Conservation (phyloP, 2,797 vertebrate genomes). For the Eurystomus glaucurus region DNA sequence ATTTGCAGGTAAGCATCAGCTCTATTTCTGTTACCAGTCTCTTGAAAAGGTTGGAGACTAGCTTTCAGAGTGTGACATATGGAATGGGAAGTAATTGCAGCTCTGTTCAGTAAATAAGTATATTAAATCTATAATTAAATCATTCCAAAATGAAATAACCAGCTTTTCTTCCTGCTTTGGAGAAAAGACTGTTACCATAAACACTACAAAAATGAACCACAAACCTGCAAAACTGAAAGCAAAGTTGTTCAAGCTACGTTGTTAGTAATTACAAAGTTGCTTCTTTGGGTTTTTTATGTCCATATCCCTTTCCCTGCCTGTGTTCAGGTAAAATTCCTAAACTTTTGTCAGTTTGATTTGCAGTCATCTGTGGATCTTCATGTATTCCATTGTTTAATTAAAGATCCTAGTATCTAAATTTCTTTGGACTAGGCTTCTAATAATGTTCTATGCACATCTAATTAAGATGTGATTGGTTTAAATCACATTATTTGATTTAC, state of each 20-base stretch:
- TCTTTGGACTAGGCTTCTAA: neutral
- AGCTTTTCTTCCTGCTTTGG: neutral
- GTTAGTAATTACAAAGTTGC: neutral
- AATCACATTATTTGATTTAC: neutral
- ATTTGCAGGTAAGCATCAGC: neutral
- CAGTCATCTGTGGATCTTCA: neutral
- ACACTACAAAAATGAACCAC: neutral
- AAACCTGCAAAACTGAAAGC: neutral
- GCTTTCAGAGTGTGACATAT: neutral
- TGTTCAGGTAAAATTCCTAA: neutral
- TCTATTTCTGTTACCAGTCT: neutral
- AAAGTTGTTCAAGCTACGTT: neutral
- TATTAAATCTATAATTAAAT: neutral
- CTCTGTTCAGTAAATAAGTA: neutral
- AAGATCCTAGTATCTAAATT: neutral
- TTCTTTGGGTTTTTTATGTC: neutral
- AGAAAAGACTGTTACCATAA: neutral
- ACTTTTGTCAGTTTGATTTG: neutral
- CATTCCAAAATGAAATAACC: neutral
- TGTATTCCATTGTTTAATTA: neutral
- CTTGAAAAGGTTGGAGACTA: neutral
- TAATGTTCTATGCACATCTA: neutral
- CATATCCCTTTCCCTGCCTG: neutral
- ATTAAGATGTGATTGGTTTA: neutral
- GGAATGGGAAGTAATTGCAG: neutral